A percentile compares a stretch with the other conserved stretches of the same genome.
Conservation (phyloP, 2,888 invertebrate species). For the Panorpa germanica region DNA sequence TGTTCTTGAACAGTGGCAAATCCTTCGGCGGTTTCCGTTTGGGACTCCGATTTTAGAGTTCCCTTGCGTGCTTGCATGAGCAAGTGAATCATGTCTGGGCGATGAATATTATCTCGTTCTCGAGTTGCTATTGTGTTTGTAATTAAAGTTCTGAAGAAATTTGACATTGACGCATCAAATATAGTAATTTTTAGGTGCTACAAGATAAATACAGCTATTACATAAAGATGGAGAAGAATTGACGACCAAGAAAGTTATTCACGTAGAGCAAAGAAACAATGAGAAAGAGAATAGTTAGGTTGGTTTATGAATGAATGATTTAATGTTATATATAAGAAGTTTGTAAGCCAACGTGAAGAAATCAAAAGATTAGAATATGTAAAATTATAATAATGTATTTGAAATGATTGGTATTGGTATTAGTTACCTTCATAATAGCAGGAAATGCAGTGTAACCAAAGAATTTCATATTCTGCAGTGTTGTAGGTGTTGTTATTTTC, state of each 20-base stretch:
- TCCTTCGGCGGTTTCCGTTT: slow-evolving; percentile 9
- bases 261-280: too few relatives aligned
- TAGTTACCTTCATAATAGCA: slow-evolving; percentile 7
- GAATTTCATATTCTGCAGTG: neutral
- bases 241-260: too few relatives aligned
- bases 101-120: slow-evolving; percentile 12
- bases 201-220: too few relatives aligned
- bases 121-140: slow-evolving; percentile 12
- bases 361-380: too few relatives aligned
- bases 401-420: too few relatives aligned
- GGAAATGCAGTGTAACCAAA: slow-evolving; percentile 1
- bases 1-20: slow-evolving; percentile 14
- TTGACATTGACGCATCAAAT: slow-evolving; percentile 2
- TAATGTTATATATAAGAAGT: too few relatives aligned
- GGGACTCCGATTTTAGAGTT: slow-evolving; percentile 9
- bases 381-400: too few relatives aligned
- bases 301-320: too few relatives aligned
- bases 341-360: too few relatives aligned
- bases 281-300: too few relatives aligned
- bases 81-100: slow-evolving; percentile 14
- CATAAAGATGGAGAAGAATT: too few relatives aligned
- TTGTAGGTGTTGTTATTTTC: neutral
- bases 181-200: too few relatives aligned
- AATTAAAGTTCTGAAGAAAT: slow-evolving; percentile 13
- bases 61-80: slow-evolving; percentile 14